Evolutionary conservation across 1,140 invertebrate genomes (phyloP), one percentile per base, ranked within the genome.

Genomic region (Semibalanus balanoides): DNA sequence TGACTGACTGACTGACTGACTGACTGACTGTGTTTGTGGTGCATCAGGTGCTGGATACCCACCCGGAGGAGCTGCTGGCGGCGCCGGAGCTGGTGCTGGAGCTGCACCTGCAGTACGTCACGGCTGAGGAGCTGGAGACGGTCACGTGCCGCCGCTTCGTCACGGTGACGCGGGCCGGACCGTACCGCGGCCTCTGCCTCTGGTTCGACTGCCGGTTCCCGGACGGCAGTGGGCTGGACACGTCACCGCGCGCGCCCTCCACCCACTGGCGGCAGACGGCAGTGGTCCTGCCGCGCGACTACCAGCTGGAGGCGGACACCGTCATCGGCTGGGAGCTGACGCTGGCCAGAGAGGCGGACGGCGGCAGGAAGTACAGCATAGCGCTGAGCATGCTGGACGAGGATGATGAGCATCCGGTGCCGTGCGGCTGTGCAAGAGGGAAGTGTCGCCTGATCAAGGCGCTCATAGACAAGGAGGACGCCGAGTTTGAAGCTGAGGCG

Each of bases 221-320:
- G 70, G 78, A 79, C 30, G 77, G 76, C 7, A 74, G 77, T 71
- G 76, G 79, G 5, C 88, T 95, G 79, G 89, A 89, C 74, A 95
- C 93, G 80, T 91, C 90, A 76, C 95, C 91, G 79, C 86, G 84
- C 79, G 85, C 84, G 81, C 88, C 87, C 82, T 86, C 87, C 78
- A 99, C 97, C 28, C 96, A 99, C 85, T 99, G 97, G 97, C 97
- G 98, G 82, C 97, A 99, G 85, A 97, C 95, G 1, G 89, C 96
- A 11, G 90, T 95, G 81, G 79, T 85, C 5, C 78, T 86, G 9
- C 83, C 83, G 19, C 76, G 78, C 43, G 78, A 82, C 76, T 76
- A 81, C 0, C 31, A 75, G 5, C 80, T 86, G 25, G 83, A 86
- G 79, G 79, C 81, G 76, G 83, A 81, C 3, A 89, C 92, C 79